Conservation (phyloP, 2,888 invertebrate genomes). For the Lamellibrachia columna region DNA sequence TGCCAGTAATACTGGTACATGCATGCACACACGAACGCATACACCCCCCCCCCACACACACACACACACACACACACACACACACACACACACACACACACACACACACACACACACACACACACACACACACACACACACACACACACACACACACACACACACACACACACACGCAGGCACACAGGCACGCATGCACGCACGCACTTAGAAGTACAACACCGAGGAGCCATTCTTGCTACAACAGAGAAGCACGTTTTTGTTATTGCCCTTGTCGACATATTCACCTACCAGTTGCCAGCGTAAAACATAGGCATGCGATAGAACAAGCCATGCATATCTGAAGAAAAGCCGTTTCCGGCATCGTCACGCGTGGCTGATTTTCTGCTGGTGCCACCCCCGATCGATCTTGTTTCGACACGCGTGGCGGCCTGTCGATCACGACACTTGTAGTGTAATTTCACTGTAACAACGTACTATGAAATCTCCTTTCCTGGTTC, state of each 20-base stretch:
- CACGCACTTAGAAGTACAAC: no score
- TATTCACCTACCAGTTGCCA: neutral
- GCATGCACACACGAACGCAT: neutral
- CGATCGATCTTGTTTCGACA: neutral
- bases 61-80: neutral
- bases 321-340: neutral
- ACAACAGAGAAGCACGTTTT: neutral
- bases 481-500: neutral
- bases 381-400: neutral
- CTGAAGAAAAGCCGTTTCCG: neutral
- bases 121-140: neutral
- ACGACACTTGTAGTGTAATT: neutral
- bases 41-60: neutral
- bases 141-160: no score
- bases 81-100: neutral
- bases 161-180: no score
- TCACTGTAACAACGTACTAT: neutral
- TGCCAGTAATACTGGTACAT: no score
- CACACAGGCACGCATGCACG: no score
- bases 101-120: neutral
- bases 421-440: neutral
- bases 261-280: neutral
- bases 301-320: neutral
- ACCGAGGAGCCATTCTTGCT: neutral
- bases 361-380: slow-evolving; percentile 11